phyloP scores from a whole-genome alignment of 2,888 invertebrate genomes.

The Bembecia ichneumoniformis region DNA sequence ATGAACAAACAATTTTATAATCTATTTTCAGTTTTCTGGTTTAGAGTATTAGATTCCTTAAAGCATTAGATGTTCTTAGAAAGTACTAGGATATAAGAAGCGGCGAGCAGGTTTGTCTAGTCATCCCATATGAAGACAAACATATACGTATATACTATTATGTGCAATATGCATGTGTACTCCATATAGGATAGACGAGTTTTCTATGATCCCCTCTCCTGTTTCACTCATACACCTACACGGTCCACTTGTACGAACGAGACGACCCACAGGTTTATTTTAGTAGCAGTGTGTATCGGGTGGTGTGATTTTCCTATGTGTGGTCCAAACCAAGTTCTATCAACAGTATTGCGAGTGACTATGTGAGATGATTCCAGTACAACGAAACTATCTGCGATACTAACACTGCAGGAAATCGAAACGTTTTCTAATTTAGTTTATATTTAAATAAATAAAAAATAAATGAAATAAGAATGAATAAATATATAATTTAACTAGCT shows the following conservation, averaged over 20 bases:
- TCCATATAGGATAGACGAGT: slow-evolving; percentile 27
- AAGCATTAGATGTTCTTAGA: slow-evolving; percentile 72
- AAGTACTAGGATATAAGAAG: slow-evolving; percentile 59
- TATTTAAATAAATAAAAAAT: too few species aligned
- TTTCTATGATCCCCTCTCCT: slow-evolving; percentile 53
- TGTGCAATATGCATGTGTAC: slow-evolving; percentile 27
- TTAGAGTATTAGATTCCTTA: slow-evolving; percentile 17
- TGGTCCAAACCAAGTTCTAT: too few species aligned
- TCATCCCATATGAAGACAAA: slow-evolving; percentile 40
- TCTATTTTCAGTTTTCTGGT: too few species aligned
- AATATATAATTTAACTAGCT: too few species aligned
- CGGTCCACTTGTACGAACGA: slow-evolving; percentile 16
- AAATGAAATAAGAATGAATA: too few species aligned
- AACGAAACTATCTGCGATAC: too few species aligned
- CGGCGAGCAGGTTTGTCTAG: slow-evolving; percentile 36
- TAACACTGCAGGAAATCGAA: too few species aligned
- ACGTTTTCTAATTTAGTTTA: too few species aligned
- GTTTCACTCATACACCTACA: slow-evolving; percentile 26
- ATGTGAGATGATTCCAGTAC: too few species aligned
- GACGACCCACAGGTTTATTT: slow-evolving; percentile 22
- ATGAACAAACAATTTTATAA: too few species aligned
- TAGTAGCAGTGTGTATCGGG: background rate
- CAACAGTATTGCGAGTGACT: too few species aligned
- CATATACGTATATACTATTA: slow-evolving; percentile 34
- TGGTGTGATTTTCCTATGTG: background rate